These are phyloP conservation scores for Dallia pectoralis DNA, from an alignment of 2,797 vertebrate genomes.

Conservation along the genomic window DNA sequence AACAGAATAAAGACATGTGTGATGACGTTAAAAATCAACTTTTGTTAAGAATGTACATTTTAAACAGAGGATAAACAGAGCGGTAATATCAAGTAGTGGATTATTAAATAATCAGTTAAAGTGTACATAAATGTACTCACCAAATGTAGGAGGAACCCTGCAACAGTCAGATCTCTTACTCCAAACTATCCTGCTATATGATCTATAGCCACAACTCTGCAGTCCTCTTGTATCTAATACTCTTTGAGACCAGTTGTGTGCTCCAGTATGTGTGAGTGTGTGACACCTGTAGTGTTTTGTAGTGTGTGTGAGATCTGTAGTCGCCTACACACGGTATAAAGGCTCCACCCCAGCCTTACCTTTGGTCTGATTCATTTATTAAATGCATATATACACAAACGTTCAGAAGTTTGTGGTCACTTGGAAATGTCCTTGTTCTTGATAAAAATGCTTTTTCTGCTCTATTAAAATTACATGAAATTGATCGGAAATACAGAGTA, in stretches of 20 bases:
- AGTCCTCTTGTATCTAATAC: neutral
- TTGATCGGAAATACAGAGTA: too few relatives aligned
- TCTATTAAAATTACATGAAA: too few relatives aligned
- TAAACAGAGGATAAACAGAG: neutral
- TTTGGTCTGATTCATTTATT: too few relatives aligned
- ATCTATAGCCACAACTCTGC: neutral
- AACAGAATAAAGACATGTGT: neutral
- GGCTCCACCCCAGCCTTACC: neutral
- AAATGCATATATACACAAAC: too few relatives aligned
- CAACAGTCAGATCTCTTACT: neutral
- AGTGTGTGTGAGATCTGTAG: neutral
- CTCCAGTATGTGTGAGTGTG: neutral
- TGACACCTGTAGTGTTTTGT: neutral
- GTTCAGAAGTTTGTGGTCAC: too few relatives aligned
- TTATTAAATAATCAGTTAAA: neutral
- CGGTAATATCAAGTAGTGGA: too few relatives aligned
- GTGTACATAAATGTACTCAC: neutral
- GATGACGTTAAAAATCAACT: neutral
- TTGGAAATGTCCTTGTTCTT: too few relatives aligned
- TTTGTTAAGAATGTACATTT: neutral
- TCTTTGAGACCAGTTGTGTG: too few relatives aligned
- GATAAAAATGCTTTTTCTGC: too few relatives aligned
- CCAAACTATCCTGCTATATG: neutral
- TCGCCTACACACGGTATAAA: neutral
- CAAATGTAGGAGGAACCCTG: neutral